These are phyloP conservation scores for Triplophysa siluroides DNA, from an alignment of 2,113 vertebrate species.

Conservation along the genomic window DNA sequence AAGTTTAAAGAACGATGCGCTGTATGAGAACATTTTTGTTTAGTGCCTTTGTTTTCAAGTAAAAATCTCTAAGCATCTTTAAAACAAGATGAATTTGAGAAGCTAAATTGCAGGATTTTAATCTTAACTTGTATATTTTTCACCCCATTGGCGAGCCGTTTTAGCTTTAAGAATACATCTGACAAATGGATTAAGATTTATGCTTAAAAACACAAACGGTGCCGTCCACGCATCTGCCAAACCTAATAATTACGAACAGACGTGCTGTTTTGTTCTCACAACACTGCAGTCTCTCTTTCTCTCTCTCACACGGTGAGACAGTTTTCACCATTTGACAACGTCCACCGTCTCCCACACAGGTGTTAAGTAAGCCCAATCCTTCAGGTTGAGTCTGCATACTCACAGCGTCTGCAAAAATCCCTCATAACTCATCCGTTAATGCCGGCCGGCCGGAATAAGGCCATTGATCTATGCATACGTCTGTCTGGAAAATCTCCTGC, in stretches of 20 bases:
- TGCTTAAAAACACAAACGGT: no score
- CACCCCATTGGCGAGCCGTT: no score
- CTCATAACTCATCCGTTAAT: conserved; percentile 47
- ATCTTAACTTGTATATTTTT: no score
- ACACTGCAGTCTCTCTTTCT: background rate
- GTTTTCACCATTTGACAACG: background rate
- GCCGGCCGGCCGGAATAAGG: conserved; percentile 31
- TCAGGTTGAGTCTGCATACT: conserved; percentile 20
- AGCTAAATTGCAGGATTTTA: no score
- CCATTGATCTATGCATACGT: conserved; percentile 31
- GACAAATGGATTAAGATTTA: no score
- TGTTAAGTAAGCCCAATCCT: background rate
- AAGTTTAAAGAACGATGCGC: no score
- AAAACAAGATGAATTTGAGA: no score
- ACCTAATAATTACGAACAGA: background rate
- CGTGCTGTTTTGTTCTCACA: background rate
- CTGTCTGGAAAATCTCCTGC: conserved; percentile 44
- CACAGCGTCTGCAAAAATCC: conserved; percentile 29
- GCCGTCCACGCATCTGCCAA: background rate
- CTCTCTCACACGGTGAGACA: background rate
- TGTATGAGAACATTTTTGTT: no score
- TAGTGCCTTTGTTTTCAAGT: no score
- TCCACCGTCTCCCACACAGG: background rate
- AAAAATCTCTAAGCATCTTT: no score
- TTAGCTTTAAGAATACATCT: no score